Evolutionary conservation across 2,113 vertebrate species (phyloP).

Genomic region (Ailurus styani): DNA sequence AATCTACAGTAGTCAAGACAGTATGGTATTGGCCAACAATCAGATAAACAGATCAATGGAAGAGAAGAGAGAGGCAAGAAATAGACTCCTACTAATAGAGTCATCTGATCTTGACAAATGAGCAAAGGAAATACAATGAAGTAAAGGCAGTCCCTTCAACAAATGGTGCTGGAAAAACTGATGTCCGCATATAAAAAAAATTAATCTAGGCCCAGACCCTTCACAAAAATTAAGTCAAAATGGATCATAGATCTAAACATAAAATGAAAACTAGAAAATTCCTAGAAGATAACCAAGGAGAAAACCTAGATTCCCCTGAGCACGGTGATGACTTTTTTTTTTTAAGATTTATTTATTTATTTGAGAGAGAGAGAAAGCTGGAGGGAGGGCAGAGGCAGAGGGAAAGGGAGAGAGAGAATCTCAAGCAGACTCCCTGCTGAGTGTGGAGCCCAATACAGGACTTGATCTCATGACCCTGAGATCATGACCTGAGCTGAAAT

Average conservation of each 20-base stretch:
- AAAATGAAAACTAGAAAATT: background rate
- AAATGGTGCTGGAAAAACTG: background rate
- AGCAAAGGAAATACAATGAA: background rate
- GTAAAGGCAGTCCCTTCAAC: background rate
- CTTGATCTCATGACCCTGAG: background rate
- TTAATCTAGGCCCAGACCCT: background rate
- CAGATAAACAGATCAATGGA: background rate
- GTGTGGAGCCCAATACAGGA: background rate
- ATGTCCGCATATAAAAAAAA: background rate
- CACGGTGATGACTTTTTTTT: background rate
- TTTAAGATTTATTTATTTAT: background rate
- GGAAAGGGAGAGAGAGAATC: background rate
- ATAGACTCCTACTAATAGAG: background rate
- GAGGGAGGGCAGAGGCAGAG: background rate
- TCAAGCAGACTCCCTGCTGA: background rate
- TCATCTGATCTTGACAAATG: background rate
- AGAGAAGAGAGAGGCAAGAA: background rate
- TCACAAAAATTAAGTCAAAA: background rate
- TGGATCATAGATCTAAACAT: background rate
- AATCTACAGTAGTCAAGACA: background rate
- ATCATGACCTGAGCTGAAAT: background rate
- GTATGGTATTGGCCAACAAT: background rate
- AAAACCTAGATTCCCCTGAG: background rate
- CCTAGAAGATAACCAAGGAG: background rate
- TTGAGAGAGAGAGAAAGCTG: background rate